These are phyloP conservation scores for Sylvicapra grimmia DNA, from an alignment of 2,113 vertebrate genomes.

Conservation along the genomic window DNA sequence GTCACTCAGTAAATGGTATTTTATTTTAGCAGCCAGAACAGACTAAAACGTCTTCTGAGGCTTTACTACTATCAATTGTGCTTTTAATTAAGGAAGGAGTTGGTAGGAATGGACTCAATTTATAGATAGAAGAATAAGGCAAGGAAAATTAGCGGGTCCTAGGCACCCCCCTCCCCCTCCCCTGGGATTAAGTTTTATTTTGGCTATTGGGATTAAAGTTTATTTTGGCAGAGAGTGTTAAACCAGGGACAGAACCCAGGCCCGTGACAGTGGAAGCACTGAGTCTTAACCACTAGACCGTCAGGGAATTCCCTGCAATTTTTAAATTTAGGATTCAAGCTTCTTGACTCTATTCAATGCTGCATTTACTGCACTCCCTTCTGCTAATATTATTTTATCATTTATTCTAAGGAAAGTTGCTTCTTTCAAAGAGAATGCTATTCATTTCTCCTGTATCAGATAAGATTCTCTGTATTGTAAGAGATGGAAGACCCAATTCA, in stretches of 20 bases:
- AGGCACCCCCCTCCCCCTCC: rapidly evolving
- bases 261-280: background rate
- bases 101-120: background rate
- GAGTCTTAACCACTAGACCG: background rate
- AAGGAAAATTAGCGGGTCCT: background rate
- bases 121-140: background rate
- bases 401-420: background rate
- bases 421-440: background rate
- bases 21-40: background rate
- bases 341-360: background rate
- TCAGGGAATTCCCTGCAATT: background rate
- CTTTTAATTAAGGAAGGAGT: background rate
- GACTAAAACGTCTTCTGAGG: background rate
- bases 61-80: background rate
- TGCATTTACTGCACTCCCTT: background rate
- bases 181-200: background rate
- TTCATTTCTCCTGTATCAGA: background rate
- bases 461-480: background rate
- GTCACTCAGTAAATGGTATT: background rate
- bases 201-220: background rate
- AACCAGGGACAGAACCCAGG: background rate
- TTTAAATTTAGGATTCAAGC: background rate
- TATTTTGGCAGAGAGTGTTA: background rate
- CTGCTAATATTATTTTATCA: background rate
- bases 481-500: background rate